Percentiles rank a stretch among this genome's conserved stretches.
Conservation (phyloP, 2,797 vertebrate genomes). For the Onychomys torridus region DNA sequence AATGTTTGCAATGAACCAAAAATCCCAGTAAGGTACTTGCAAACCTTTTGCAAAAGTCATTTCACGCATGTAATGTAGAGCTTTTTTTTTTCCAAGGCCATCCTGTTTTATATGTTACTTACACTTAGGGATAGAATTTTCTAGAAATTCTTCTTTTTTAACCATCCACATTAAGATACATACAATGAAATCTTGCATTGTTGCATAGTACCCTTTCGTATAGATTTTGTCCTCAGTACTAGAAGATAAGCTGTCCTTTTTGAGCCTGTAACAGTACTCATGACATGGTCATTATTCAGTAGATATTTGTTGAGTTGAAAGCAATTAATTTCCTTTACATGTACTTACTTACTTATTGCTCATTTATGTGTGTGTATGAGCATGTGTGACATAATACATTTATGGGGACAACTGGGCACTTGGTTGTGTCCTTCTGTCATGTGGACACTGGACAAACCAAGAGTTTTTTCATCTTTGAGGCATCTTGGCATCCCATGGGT, state of each 20-base stretch:
- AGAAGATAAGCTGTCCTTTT: neutral
- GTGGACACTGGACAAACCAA: neutral
- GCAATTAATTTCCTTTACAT: neutral
- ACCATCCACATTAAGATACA: neutral
- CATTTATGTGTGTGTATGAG: neutral
- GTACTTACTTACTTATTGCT: neutral
- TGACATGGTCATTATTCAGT: neutral
- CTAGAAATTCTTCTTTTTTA: neutral
- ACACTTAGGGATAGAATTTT: neutral
- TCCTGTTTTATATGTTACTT: neutral
- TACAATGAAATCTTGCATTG: neutral
- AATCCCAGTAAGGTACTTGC: too few relatives aligned
- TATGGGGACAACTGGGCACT: neutral
- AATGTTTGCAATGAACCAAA: neutral
- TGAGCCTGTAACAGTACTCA: too few relatives aligned
- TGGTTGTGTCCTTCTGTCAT: neutral
- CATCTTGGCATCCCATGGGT: neutral
- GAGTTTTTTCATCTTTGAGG: neutral
- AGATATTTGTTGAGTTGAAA: neutral
- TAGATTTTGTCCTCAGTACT: neutral
- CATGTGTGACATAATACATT: neutral
- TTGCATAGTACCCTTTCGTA: neutral
- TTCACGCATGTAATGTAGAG: neutral
- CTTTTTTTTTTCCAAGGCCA: neutral
- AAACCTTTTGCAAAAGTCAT: neutral